A percentile compares a stretch with the other conserved stretches of the same genome.
Conservation (phyloP, 2,113 vertebrate genomes). For the Ailuropoda melanoleuca region DNA sequence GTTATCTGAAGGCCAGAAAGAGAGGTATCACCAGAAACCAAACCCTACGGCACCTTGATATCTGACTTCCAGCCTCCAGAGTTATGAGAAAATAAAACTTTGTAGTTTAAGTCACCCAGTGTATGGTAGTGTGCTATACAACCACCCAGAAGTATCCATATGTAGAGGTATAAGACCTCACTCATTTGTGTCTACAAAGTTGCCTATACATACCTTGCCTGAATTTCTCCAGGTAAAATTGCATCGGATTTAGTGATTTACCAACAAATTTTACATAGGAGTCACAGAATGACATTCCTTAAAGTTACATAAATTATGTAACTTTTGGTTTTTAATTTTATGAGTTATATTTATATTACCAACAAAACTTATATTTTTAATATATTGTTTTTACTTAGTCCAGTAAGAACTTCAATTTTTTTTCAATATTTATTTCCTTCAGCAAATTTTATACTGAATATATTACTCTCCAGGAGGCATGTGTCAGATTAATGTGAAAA, state of each 20-base stretch:
- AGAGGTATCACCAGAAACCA: not conserved
- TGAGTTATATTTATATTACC: slow-evolving; percentile 22
- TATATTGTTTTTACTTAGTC: not conserved
- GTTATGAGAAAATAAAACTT: not conserved
- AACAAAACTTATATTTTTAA: not conserved
- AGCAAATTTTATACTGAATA: slow-evolving; percentile 25
- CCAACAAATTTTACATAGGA: not conserved
- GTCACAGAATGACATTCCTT: not conserved
- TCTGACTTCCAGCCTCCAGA: not conserved
- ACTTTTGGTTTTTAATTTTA: not conserved
- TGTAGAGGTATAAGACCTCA: not conserved
- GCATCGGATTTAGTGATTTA: not conserved
- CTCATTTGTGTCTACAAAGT: not conserved
- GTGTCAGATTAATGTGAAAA: not conserved
- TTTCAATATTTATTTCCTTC: slow-evolving; percentile 25
- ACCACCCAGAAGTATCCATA: not conserved
- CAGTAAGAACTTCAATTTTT: not conserved
- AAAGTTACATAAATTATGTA: slow-evolving; percentile 4
- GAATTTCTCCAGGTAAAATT: not conserved
- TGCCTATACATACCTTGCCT: not conserved
- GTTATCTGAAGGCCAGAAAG: not conserved
- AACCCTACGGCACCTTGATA: not conserved
- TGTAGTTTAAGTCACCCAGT: not conserved
- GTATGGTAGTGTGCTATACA: not conserved
- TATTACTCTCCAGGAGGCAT: not conserved